Evolutionary conservation across 23 tunicate species (phyloP).

Genomic region (Oikopleura dioica): DNA sequence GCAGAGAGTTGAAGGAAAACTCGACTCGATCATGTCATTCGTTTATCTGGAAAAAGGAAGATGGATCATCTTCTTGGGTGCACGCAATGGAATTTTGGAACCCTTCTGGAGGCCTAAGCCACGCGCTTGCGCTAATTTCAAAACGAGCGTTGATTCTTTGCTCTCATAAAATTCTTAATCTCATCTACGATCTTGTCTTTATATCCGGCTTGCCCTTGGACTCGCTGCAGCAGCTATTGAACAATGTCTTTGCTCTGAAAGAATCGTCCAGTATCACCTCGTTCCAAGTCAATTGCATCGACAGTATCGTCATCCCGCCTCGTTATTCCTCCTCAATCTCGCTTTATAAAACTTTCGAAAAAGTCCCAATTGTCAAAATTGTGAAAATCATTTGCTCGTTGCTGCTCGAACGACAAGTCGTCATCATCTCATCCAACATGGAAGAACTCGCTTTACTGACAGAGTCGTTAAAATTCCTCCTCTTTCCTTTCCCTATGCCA

Average conservation of each 20-base stretch:
- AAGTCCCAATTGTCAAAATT: neutral
- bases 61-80: neutral
- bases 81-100: neutral
- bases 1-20: neutral
- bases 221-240: neutral
- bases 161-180: neutral
- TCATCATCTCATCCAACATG: neutral
- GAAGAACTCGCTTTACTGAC: neutral
- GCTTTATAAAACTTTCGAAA: neutral
- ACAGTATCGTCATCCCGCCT: neutral
- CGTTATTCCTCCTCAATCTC: neutral
- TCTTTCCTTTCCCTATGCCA: conserved; percentile 85
- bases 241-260: neutral
- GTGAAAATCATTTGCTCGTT: neutral
- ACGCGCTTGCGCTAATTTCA: neutral
- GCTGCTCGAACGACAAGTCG: neutral
- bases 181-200: neutral
- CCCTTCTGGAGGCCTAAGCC: neutral
- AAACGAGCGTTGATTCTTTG: neutral
- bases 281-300: neutral
- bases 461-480: conserved; percentile 10
- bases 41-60: neutral
- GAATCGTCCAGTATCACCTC: neutral
- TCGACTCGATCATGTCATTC: neutral
- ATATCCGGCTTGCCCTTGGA: neutral